Base-by-base conservation (phyloP, 2,797 vertebrate genomes). In the Acipenser transmontanus region DNA sequence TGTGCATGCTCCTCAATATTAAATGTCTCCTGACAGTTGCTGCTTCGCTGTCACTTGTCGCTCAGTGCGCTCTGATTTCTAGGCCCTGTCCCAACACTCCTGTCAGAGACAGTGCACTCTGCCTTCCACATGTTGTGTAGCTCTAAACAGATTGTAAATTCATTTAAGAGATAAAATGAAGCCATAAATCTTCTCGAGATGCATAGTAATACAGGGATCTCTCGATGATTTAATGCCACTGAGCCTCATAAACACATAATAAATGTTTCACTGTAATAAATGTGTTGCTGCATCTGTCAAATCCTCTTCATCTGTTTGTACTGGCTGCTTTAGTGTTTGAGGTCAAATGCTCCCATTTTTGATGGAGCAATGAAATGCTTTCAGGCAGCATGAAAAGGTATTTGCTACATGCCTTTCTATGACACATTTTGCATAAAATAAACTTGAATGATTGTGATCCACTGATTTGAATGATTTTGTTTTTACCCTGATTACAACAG, bases 211-310 rank as follows among this genome's bases (percentile, higher is more conserved):
- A 61, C 17, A 61, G 14, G 7, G 60, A 34, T 61, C 11, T 20
- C 60, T 34, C 10, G 60, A 61, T 61, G 60, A 61, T 61, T 61
- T 61, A 61, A 61, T 47, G 34, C 13, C 59, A 8, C 20, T 34
- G 60, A 61, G 60, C 60, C 60, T 20, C 60, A 61, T 61, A 61
- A 14, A 61, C 60, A 61, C 4, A 61, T 61, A 61, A 61, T 61
- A 20, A 61, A 61, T 34, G 60, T 34, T 12, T 61, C 34, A 61
- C n/a, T 12, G 11, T 20, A 61, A 34, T 61, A 34, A 34, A 61
- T 34, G 60, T 9, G 11, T 47, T 20, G 60, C 60, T 61, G 11
- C 60, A 61, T 61, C 60, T 61, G 60, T 61, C 60, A 61, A 61
- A 20, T 8, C 60, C 20, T 61, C 34, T 34, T 34, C 60, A 17